Conservation (phyloP, 2,113 vertebrate species). For the Hystrix cristata region DNA sequence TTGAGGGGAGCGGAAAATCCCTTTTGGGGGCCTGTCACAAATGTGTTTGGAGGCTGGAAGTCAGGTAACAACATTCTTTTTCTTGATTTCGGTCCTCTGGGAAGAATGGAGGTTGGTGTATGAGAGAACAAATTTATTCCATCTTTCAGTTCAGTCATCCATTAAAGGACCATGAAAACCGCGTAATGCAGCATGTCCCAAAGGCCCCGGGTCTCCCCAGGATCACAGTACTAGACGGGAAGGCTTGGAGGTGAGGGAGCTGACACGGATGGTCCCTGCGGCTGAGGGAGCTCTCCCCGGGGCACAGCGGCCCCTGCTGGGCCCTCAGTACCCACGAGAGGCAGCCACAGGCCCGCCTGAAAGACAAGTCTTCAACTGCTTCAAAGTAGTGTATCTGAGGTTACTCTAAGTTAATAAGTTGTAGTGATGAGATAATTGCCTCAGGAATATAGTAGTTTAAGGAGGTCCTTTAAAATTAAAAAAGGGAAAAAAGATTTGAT, state of each 20-base stretch:
- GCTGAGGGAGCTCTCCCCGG: rapidly evolving
- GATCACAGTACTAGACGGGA: neutral
- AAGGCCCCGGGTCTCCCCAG: neutral
- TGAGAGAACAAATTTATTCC: neutral
- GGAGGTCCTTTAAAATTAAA: conserved; percentile 29
- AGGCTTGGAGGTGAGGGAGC: neutral
- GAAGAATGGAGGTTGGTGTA: neutral
- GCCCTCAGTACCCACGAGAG: neutral
- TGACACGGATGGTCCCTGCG: rapidly evolving
- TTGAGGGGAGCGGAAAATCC: rapidly evolving
- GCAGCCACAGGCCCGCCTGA: neutral
- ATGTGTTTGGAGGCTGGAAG: neutral
- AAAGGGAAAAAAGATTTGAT: neutral
- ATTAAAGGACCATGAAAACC: neutral
- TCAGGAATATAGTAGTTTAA: neutral
- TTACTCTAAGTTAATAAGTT: conserved; percentile 11
- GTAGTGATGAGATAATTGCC: neutral
- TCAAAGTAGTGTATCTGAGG: neutral
- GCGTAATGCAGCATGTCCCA: neutral
- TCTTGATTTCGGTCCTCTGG: neutral
- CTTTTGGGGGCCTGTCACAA: neutral
- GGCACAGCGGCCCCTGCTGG: rapidly evolving
- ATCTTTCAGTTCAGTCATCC: conserved; percentile 43
- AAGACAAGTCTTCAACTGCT: neutral
- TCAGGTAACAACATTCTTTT: neutral